These are phyloP conservation scores for Mesorhabditis belari DNA, from an alignment of 2,888 invertebrate species.

Conservation along the genomic window DNA sequence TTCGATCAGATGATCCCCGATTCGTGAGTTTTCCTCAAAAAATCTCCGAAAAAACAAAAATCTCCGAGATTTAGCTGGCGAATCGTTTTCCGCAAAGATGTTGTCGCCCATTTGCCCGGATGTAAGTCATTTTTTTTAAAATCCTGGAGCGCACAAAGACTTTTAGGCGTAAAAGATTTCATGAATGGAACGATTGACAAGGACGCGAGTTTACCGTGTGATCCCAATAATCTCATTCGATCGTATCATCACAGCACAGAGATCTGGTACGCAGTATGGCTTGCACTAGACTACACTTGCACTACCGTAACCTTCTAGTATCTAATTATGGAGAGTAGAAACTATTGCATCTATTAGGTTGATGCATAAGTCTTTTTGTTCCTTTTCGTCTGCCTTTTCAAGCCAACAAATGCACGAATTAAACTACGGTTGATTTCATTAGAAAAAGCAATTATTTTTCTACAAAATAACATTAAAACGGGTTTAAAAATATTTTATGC, in stretches of 20 bases:
- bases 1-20: slow-evolving; percentile 39
- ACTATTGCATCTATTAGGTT: too few relatives aligned
- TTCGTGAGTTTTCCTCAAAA: slow-evolving; percentile 10
- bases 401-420: too few relatives aligned
- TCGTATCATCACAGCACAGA: slow-evolving; percentile 45
- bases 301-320: neutral
- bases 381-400: too few relatives aligned
- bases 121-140: too few relatives aligned
- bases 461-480: too few relatives aligned
- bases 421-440: too few relatives aligned
- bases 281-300: neutral
- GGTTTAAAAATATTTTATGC: too few relatives aligned
- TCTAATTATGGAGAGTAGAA: too few relatives aligned
- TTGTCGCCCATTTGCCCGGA: slow-evolving; percentile 48
- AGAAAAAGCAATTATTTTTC: too few relatives aligned
- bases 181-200: slow-evolving; percentile 11
- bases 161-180: slow-evolving; percentile 34
- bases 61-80: slow-evolving; percentile 22
- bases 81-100: slow-evolving; percentile 42
- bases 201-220: slow-evolving; percentile 25
- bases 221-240: slow-evolving; percentile 13
- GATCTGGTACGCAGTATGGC: slow-evolving; percentile 22
- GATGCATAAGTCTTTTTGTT: too few relatives aligned
- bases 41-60: neutral
- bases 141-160: too few relatives aligned